Evolutionary conservation across 2,888 invertebrate genomes (phyloP), one percentile per base, ranked within the genome.

Genomic region (Melangyna quadrimaculata): DNA sequence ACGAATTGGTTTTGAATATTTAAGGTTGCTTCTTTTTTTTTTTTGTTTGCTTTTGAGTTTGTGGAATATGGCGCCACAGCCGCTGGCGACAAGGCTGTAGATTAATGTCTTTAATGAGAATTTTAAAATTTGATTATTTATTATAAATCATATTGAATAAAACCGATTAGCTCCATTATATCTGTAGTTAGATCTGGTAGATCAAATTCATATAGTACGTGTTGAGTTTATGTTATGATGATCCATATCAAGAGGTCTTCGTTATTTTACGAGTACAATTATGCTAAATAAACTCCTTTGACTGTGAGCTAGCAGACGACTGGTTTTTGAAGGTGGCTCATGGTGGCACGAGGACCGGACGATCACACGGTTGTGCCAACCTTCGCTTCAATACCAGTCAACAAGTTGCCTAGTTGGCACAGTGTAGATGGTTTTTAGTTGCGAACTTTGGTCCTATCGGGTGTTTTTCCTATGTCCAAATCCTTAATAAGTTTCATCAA

Each of bases 1-100:
- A 83, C 78, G 79, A 74, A 79, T 83, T 74, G 73, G 43, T 57
- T 74, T 63, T 51, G 45, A 37, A 35, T 51, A n/a, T 67, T 61
- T 48, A 35, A 12, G 12, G 3, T 19, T 10, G 40, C 24, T n/a
- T 48, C 27, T 48, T 40, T 57, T 43, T 35, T 24, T 37, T 29
- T 63, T 22, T 24, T 12, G 27, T 12, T 32, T 8, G 6, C 2
- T 17, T 14, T 53, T 40, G 14, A 4, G 24, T 37, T 29, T 19
- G 51, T 59, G n/a, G 27, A 22, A 51, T 37, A 48, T 65, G 40
- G 40, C 43, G 61, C 61, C 27, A 53, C 19, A 27, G 53, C 27
- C 53, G 1, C n/a, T 53, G 51, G 51, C 51, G 24, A 27, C 7
- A 43, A 3, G 6, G 6, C 6, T 40, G n/a, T n/a, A 7, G 29